These are phyloP conservation scores for Macroteleia sp. DNA, from an alignment of 2,888 invertebrate species.

Conservation along the genomic window DNA sequence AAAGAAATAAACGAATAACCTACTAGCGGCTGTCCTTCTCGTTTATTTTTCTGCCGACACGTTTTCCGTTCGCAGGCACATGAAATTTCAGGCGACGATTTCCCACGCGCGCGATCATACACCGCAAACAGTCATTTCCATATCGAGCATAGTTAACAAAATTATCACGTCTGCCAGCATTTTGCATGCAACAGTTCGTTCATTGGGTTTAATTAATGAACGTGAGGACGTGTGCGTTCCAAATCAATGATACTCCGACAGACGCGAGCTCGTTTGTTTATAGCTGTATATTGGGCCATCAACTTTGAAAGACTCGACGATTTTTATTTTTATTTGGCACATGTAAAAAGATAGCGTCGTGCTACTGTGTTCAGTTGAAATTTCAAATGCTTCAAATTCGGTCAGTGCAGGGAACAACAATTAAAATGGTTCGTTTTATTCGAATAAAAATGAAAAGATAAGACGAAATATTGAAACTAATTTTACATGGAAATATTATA, in stretches of 20 bases:
- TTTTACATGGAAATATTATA: too few species aligned
- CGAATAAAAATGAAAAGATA: too few species aligned
- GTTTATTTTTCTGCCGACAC: slow-evolving; percentile 57
- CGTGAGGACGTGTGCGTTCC: slow-evolving; percentile 36
- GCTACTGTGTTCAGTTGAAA: too few species aligned
- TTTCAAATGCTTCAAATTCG: too few species aligned
- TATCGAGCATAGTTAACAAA: slow-evolving; percentile 22
- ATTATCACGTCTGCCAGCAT: slow-evolving; percentile 28
- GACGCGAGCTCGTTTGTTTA: slow-evolving; percentile 29
- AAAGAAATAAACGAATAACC: slow-evolving; percentile 65
- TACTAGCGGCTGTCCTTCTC: slow-evolving; percentile 59
- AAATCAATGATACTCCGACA: slow-evolving; percentile 37
- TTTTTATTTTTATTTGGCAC: too few species aligned
- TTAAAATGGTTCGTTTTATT: too few species aligned
- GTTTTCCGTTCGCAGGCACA: slow-evolving; percentile 36
- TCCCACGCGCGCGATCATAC: slow-evolving; percentile 27
- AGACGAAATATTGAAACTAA: too few species aligned
- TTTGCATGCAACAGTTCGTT: slow-evolving; percentile 55
- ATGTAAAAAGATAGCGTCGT: too few species aligned
- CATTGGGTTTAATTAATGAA: slow-evolving; percentile 56
- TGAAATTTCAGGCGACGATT: slow-evolving; percentile 30
- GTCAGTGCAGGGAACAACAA: too few species aligned
- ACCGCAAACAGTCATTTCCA: slow-evolving; percentile 2
- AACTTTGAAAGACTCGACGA: too few species aligned
- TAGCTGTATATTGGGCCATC: too few species aligned